A percentile compares a stretch with the other conserved stretches of the same genome.
Evolutionary conservation across 2,113 vertebrate genomes (phyloP).

Genomic region (Scomber colias): DNA sequence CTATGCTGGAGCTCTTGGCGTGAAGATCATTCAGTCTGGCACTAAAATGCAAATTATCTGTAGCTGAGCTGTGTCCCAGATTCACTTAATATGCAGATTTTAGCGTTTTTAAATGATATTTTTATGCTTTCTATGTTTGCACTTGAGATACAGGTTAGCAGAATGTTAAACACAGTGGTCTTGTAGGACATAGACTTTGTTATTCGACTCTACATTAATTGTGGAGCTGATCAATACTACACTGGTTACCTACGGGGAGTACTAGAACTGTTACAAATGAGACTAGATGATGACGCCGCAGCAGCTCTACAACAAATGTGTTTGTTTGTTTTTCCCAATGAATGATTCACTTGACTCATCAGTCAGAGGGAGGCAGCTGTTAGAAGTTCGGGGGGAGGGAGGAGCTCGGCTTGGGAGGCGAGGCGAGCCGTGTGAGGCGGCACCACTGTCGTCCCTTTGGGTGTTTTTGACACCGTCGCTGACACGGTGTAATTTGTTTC

Average conservation of each 20-base stretch:
- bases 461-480: slow-evolving; percentile 56
- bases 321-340: slow-evolving; percentile 60
- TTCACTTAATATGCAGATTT: too few relatives aligned
- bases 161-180: neutral
- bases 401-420: slow-evolving; percentile 27
- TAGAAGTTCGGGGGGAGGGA: slow-evolving; percentile 31
- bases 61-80: neutral
- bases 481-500: slow-evolving; percentile 75
- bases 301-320: slow-evolving; percentile 37
- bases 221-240: neutral
- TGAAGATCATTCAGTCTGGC: slow-evolving; percentile 28
- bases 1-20: slow-evolving; percentile 7
- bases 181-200: too few relatives aligned
- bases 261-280: neutral
- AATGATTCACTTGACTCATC: slow-evolving; percentile 57
- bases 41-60: slow-evolving; percentile 36
- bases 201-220: too few relatives aligned
- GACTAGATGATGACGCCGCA: neutral
- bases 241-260: neutral
- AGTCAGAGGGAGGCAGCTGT: slow-evolving; percentile 54
- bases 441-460: slow-evolving; percentile 51
- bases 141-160: neutral
- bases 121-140: neutral
- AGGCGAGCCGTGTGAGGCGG: slow-evolving; percentile 42
- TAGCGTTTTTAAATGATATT: slow-evolving; percentile 1